Conservation (phyloP, 2,888 invertebrate genomes). For the Agrotis clavis region DNA sequence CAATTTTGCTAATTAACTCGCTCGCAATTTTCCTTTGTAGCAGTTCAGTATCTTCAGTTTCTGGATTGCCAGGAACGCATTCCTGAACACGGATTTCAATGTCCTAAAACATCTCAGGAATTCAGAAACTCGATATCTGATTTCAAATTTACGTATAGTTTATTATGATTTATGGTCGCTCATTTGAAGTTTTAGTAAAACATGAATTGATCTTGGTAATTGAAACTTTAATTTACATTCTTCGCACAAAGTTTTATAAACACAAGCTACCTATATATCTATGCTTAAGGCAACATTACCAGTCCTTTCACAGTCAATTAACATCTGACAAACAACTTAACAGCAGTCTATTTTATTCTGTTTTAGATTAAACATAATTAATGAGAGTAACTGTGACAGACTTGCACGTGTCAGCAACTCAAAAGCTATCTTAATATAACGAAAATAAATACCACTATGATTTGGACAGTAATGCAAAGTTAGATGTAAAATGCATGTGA, state of each 20-base stretch:
- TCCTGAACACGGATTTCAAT: conserved; percentile 22
- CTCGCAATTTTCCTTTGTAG: conserved; percentile 40
- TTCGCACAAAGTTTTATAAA: conserved; percentile 52
- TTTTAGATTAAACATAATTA: too few relatives aligned
- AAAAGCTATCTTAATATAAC: neutral
- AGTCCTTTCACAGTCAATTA: conserved; percentile 1
- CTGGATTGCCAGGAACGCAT: conserved; percentile 9
- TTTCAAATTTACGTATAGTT: too few relatives aligned
- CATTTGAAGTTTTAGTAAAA: conserved; percentile 45
- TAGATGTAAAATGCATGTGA: neutral
- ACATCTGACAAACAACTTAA: neutral
- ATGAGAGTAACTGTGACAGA: too few relatives aligned
- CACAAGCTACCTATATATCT: conserved; percentile 14
- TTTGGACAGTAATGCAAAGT: neutral
- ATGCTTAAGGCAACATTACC: conserved; percentile 8
- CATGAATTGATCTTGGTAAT: conserved; percentile 47
- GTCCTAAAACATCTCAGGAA: conserved; percentile 42
- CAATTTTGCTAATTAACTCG: conserved; percentile 29
- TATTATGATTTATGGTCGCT: neutral
- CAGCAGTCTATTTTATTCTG: neutral
- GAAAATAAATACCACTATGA: neutral
- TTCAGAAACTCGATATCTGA: conserved; percentile 11
- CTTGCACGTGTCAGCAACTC: neutral
- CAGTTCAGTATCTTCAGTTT: conserved; percentile 25
- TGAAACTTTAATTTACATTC: conserved; percentile 64